Evolutionary conservation across 2,797 vertebrate species (phyloP).

Genomic region (Pangasius djambal): DNA sequence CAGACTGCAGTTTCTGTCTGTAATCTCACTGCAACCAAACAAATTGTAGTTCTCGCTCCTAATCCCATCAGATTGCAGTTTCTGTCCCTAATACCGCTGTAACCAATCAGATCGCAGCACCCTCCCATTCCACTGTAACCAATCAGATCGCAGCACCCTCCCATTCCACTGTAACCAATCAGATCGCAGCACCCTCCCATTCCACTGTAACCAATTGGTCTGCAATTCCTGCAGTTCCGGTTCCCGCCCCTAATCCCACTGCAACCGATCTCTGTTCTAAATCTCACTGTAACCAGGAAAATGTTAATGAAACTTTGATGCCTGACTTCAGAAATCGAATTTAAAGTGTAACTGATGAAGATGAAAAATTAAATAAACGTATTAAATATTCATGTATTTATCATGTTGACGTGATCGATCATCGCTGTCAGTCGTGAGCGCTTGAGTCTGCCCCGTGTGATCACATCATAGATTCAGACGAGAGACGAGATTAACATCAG

Average conservation of each 20-base stretch:
- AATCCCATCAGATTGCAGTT: too few relatives aligned
- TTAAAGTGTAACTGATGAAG: background rate
- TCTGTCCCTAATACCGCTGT: background rate
- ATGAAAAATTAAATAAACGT: background rate
- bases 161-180: background rate
- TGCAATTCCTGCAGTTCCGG: background rate
- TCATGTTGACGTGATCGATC: background rate
- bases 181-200: background rate
- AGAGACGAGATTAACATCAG: background rate
- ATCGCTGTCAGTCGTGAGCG: background rate
- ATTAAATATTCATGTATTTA: background rate
- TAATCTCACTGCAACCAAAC: background rate
- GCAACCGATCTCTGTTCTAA: background rate
- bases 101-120: background rate
- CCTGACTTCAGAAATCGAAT: background rate
- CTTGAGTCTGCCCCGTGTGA: background rate
- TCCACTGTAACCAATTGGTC: background rate
- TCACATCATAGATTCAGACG: background rate
- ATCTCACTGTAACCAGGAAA: background rate
- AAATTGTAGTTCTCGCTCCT: background rate
- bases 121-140: background rate
- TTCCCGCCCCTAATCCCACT: background rate
- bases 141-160: background rate
- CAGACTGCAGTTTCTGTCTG: background rate
- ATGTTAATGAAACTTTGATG: background rate